Base-by-base conservation (phyloP, 2,888 invertebrate genomes). In the Trachelus troglodyta region DNA sequence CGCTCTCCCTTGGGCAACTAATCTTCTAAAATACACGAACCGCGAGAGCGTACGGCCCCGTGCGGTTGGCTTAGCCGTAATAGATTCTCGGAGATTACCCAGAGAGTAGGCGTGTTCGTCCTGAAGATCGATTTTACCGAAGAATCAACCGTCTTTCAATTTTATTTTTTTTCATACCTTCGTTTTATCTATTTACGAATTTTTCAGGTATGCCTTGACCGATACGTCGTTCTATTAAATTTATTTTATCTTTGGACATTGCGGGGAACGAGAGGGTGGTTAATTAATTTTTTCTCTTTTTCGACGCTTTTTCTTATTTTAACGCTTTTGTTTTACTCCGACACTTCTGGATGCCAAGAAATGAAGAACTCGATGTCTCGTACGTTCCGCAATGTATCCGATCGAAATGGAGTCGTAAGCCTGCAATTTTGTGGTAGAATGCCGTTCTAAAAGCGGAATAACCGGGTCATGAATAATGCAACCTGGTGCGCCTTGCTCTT, bases 401-500 rank as follows among this genome's bases (percentile, higher is more conserved):
- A 85, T 86, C 81, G 81, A 83, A 84, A 85, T 83, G 81, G 82
- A 87, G 84, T 84, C 82, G 83, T 85, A 84, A 83, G 85, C 83
- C 87, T 81, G 84, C 81, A 86, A 86, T 88, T 86, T 86, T 81
- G 82, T 78, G 75, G 75, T 34, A 81, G 73, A 74, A 76, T 80
- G 82, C 81, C 84, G 81, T 85, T 89, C 84, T 86, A 86, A 88
- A 87, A 88, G 86, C 86, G 82, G 84, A 79, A 87, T 85, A 88
- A 88, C 87, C 85, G 83, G 78, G 83, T 83, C 81, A 89, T 89
- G 89, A 89, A 89, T 89, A 90, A 90, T 90, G 88, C 86, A 88
- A 80, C 83, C 87, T 82, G 86, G 85, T 87, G 86, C 84, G 87
- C 87, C 87, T 89, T 88, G 84, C 87, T 86, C 87, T 82, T 87